These are phyloP conservation scores for Oreochromis tanganicae DNA, from an alignment of 2,113 vertebrate species.

Conservation along the genomic window DNA sequence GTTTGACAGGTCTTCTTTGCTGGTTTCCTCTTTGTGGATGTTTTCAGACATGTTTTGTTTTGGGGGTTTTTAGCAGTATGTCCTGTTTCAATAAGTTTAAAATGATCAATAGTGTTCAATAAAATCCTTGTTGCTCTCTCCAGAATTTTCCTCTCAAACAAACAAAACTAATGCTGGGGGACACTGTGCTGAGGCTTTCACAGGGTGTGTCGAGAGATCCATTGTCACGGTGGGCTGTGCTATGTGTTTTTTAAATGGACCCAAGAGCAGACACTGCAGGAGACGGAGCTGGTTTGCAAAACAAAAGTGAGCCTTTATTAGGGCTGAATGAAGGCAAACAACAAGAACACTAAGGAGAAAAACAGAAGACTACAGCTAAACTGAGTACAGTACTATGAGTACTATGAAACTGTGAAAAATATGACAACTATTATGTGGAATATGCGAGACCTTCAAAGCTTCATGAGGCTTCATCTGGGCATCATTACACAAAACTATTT, in stretches of 20 bases:
- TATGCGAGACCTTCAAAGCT: not conserved
- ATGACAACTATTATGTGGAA: not conserved
- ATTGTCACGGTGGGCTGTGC: not conserved
- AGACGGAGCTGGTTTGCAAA: not conserved
- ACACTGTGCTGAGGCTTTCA: not conserved
- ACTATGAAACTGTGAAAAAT: not conserved
- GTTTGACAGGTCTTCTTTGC: not conserved
- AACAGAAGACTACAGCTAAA: not conserved
- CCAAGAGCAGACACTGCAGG: not conserved
- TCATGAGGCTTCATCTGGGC: not conserved
- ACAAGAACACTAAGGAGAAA: not conserved
- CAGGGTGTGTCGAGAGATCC: fast-evolving
- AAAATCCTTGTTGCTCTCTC: not conserved
- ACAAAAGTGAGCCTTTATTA: fast-evolving
- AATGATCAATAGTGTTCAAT: not conserved
- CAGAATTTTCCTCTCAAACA: not conserved
- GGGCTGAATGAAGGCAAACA: not conserved
- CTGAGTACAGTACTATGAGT: too few relatives aligned
- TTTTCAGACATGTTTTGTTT: not conserved
- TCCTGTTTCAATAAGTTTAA: not conserved
- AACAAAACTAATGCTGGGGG: not conserved
- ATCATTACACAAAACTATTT: not conserved
- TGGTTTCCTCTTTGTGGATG: not conserved
- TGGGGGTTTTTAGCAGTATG: not conserved
- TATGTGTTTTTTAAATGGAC: not conserved